Evolutionary conservation across 2,797 vertebrate species (phyloP), one percentile per base, ranked within the genome.

Genomic region (Typhlichthys subterraneus): DNA sequence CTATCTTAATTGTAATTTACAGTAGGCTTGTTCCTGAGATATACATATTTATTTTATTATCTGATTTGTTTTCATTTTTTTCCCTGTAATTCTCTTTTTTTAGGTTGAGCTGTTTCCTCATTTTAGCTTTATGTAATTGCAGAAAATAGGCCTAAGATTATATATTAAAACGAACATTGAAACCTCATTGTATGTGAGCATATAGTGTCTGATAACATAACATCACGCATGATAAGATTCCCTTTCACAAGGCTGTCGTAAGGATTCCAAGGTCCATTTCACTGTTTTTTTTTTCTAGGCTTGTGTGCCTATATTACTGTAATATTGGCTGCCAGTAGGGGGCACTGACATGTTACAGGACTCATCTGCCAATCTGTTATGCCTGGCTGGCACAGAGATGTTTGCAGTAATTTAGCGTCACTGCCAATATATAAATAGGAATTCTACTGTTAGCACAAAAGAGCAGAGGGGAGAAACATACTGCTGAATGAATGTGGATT

Each of bases 341-440:
- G 93, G 88, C 92, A 93, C 87, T 93, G 87, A 82, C 76, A 92
- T 83, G 65, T 91, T 91, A 83, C 84, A 77, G 70, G 84, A 90
- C 75, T 71, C 49, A 42, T 42, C 19, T 82, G 83, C 79, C 84
- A 85, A 90, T 89, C 82, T 88, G 86, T 86, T 91, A 79, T 85
- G 79, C 84, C 75, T 91, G 84, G 86, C 89, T 89, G 85, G 91
- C 85, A 83, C 86, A 85, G 89, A 89, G 84, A 91, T 90, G 87
- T 92, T 90, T 91, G 88, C 90, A 90, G 88, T 91, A 91, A 92
- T 92, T 93, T 91, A 91, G 88, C 88, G 91, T 85, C 88, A 92
- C 86, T 91, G 89, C 90, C 87, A 92, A 91, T 91, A 90, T 91
- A 93, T 91, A 91, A 89, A 92, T 90, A 92, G 91, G 87, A 92